A percentile compares a stretch with the other conserved stretches of the same genome.
Evolutionary conservation across 1,140 invertebrate genomes (phyloP).

Genomic region (Bombus sibiricus): DNA sequence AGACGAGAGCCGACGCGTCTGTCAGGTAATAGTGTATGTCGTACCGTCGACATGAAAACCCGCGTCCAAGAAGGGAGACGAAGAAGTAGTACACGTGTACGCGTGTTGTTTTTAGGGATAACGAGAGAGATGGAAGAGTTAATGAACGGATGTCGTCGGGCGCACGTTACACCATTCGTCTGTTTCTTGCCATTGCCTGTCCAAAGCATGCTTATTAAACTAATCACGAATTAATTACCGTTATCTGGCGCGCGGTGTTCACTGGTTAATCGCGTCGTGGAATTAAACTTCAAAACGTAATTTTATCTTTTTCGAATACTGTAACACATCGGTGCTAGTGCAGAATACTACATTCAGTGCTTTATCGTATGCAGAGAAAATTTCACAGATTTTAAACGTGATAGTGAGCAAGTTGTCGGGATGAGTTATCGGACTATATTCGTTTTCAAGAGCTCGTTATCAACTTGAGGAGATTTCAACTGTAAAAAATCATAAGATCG

Average conservation of each 20-base stretch:
- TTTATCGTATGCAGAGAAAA: neutral
- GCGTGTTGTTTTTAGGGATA: neutral
- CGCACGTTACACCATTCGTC: neutral
- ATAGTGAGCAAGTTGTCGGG: neutral
- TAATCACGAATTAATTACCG: slow-evolving; percentile 30
- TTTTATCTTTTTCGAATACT: neutral
- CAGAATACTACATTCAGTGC: too few relatives aligned
- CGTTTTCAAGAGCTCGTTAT: neutral
- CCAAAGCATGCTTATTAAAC: neutral
- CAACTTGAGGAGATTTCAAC: neutral
- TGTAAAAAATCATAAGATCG: neutral
- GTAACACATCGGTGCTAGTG: too few relatives aligned
- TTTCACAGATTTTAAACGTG: neutral
- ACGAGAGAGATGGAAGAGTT: neutral
- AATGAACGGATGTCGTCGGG: neutral
- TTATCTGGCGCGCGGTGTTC: neutral
- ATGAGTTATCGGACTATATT: neutral
- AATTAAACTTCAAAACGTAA: neutral
- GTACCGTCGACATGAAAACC: slow-evolving; percentile 34
- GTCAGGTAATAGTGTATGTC: slow-evolving; percentile 26
- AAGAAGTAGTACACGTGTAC: slow-evolving; percentile 24
- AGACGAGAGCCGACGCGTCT: slow-evolving; percentile 29
- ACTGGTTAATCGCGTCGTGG: too few relatives aligned
- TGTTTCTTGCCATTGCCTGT: too few relatives aligned
- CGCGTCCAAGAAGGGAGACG: slow-evolving; percentile 28